A percentile compares a stretch with the other conserved stretches of the same genome.
Conservation (phyloP, 2,113 vertebrate species). For the Grammomys dolichurus region DNA sequence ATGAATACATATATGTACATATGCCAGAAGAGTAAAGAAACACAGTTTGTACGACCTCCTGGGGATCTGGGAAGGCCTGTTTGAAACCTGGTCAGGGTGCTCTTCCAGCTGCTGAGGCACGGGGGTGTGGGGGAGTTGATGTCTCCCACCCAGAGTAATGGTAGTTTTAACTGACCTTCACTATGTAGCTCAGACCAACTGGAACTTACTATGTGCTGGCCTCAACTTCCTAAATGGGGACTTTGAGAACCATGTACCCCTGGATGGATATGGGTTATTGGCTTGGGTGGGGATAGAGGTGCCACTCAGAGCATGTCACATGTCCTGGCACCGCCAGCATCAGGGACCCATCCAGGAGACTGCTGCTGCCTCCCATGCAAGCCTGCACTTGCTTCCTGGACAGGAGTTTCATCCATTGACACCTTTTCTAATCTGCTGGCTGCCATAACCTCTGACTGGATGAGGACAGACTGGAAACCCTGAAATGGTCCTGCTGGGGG, state of each 20-base stretch:
- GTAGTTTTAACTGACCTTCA: background rate
- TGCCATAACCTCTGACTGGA: background rate
- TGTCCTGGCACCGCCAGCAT: background rate
- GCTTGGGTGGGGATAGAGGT: background rate
- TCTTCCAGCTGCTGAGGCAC: rapidly evolving
- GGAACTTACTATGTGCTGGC: background rate
- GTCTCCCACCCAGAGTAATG: background rate
- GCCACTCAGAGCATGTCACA: background rate
- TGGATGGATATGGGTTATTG: background rate
- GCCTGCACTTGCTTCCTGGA: background rate
- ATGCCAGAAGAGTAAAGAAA: background rate
- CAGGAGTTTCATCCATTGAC: background rate
- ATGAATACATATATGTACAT: too few relatives aligned
- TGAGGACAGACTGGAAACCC: slow-evolving; percentile 46
- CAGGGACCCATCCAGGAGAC: background rate
- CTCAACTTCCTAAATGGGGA: background rate
- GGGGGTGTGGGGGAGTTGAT: background rate
- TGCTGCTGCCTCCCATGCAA: background rate
- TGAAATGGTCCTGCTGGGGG: background rate
- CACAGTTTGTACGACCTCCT: background rate
- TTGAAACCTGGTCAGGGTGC: background rate
- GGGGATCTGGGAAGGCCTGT: background rate
- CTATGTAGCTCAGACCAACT: background rate
- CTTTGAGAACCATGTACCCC: background rate
- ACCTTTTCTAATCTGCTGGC: background rate